Percentiles rank a stretch among this genome's conserved stretches.
Evolutionary conservation across 2,888 invertebrate genomes (phyloP).

Genomic region (Pterostichus niger): DNA sequence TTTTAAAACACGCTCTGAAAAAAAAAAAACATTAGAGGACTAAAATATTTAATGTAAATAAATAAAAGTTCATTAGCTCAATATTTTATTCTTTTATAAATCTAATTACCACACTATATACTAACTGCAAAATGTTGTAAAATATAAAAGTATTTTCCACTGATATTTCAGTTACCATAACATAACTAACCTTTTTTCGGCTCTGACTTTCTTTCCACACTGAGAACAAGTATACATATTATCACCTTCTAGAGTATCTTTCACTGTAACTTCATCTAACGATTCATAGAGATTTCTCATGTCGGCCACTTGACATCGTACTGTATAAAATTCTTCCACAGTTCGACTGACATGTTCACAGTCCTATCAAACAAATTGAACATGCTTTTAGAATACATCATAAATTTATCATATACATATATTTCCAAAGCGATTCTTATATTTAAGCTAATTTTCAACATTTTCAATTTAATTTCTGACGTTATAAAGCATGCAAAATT

Average conservation of each 20-base stretch:
- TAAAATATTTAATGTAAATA: too few relatives aligned
- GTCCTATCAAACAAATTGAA: constrained; percentile 80
- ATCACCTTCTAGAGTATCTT: constrained; percentile 97
- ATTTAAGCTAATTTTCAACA: too few relatives aligned
- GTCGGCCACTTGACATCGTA: constrained; percentile 97
- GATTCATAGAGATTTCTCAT: constrained; percentile 97
- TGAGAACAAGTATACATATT: constrained; percentile 99
- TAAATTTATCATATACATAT: too few relatives aligned
- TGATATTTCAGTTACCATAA: too few relatives aligned
- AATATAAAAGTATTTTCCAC: too few relatives aligned
- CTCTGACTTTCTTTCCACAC: constrained; percentile 96
- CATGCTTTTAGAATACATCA: too few relatives aligned
- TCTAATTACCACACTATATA: too few relatives aligned
- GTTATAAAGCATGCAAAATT: too few relatives aligned
- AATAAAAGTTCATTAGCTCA: too few relatives aligned
- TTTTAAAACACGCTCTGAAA: constrained; percentile 93
- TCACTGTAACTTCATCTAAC: constrained; percentile 97
- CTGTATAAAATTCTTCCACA: constrained; percentile 97
- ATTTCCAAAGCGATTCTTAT: too few relatives aligned
- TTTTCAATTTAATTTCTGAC: too few relatives aligned
- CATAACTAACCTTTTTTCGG: constrained; percentile 87
- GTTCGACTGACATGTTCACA: constrained; percentile 97
- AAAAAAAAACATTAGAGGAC: not conserved
- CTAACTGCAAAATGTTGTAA: too few relatives aligned
- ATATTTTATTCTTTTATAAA: not conserved